phyloP scores from a whole-genome alignment of 2,888 invertebrate species.

The Synanthedon andrenaeformis region DNA sequence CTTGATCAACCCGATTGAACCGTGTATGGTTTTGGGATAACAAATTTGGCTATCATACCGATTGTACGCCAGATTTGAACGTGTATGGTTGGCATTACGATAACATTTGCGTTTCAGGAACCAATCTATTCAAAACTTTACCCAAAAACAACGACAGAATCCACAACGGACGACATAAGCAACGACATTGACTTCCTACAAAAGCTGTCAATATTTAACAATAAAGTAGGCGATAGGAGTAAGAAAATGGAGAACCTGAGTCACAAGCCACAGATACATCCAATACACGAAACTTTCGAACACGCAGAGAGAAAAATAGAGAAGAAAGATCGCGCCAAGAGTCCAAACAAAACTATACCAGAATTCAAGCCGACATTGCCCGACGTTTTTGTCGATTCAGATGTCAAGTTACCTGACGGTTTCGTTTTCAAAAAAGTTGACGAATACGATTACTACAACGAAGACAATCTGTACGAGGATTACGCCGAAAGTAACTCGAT shows the following conservation, averaged over 20 bases:
- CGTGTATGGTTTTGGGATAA: too few species aligned
- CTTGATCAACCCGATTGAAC: too few species aligned
- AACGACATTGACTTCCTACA: slow-evolving; percentile 34
- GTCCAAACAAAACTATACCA: slow-evolving; percentile 23
- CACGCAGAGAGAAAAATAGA: slow-evolving; percentile 48
- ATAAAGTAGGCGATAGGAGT: slow-evolving; percentile 28
- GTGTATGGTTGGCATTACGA: too few species aligned
- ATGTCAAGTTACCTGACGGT: slow-evolving; percentile 33
- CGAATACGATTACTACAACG: slow-evolving; percentile 52
- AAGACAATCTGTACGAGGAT: slow-evolving; percentile 55
- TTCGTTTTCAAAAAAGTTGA: slow-evolving; percentile 29
- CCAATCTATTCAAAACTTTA: slow-evolving; percentile 25
- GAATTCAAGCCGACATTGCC: slow-evolving; percentile 50
- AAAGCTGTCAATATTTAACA: slow-evolving; percentile 50
- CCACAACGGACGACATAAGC: slow-evolving; percentile 13
- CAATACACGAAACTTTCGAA: slow-evolving; percentile 37
- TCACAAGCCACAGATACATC: slow-evolving; percentile 47
- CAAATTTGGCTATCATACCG: too few species aligned
- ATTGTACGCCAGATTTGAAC: too few species aligned
- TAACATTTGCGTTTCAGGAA: slow-evolving; percentile 25
- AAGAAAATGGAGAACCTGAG: slow-evolving; percentile 18
- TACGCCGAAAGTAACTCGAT: slow-evolving; percentile 60
- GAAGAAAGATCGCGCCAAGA: slow-evolving; percentile 48
- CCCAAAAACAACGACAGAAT: slow-evolving; percentile 11
- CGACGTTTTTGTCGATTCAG: slow-evolving; percentile 21